Evolutionary conservation across 2,113 vertebrate species (phyloP).

Genomic region (Gopherus flavomarginatus): DNA sequence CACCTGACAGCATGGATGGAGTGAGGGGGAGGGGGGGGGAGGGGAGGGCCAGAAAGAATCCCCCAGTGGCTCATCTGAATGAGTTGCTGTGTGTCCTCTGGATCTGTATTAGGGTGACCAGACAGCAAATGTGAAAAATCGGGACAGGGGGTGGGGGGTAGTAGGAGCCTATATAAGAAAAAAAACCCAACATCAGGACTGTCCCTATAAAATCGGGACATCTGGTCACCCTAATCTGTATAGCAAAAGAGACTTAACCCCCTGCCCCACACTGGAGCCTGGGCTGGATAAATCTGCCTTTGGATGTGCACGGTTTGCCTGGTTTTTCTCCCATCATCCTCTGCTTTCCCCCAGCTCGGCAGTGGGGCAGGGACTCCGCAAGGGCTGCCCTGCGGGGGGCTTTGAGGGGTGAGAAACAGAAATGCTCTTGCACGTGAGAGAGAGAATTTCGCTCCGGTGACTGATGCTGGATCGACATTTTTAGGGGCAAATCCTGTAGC

Average conservation of each 20-base stretch:
- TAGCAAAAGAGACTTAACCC: neutral
- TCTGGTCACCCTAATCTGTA: no score
- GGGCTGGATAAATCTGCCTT: neutral
- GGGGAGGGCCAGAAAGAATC: neutral
- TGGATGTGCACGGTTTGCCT: neutral
- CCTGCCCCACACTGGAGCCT: no score
- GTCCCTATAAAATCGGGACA: no score
- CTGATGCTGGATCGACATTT: neutral
- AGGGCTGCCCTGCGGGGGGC: neutral
- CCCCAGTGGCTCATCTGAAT: neutral
- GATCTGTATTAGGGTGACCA: neutral
- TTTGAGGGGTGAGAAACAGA: neutral
- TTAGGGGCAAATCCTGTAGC: no score
- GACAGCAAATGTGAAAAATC: no score
- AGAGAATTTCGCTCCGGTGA: neutral
- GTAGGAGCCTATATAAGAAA: no score
- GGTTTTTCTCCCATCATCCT: neutral
- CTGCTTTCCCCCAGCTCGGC: neutral
- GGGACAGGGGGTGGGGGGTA: no score
- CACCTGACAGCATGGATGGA: neutral
- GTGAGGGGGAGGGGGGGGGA: neutral
- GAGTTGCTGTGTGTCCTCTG: neutral
- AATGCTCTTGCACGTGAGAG: neutral
- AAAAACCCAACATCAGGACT: no score
- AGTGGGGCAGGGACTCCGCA: neutral